These are phyloP conservation scores for Cuniculus paca DNA, from an alignment of 2,797 vertebrate genomes.

Conservation along the genomic window DNA sequence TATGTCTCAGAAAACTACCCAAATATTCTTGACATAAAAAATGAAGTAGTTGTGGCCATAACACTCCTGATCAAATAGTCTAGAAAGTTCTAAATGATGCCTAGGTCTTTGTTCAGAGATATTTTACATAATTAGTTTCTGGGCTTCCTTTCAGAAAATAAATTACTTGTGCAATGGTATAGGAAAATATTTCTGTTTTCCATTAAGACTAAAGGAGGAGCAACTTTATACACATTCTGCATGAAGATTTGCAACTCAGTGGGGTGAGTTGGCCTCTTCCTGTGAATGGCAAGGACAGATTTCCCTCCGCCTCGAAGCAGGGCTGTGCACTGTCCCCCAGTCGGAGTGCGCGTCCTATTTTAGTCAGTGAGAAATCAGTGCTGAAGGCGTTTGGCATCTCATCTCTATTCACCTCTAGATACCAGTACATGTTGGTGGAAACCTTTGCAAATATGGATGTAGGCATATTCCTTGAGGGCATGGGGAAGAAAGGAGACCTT, in stretches of 20 bases:
- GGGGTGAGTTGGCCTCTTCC: neutral
- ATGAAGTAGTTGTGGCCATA: neutral
- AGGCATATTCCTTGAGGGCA: neutral
- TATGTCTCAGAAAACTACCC: neutral
- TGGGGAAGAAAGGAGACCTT: neutral
- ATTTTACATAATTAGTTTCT: neutral
- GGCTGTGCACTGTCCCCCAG: neutral
- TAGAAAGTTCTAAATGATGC: constrained; percentile 19
- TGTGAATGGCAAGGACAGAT: neutral
- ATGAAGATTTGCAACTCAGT: neutral
- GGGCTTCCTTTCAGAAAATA: neutral
- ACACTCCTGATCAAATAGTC: neutral
- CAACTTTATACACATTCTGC: neutral
- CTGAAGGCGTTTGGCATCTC: neutral
- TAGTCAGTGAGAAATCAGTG: neutral
- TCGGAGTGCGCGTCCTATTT: neutral
- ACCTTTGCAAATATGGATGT: neutral
- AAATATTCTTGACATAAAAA: neutral
- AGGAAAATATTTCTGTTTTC: constrained; percentile 22
- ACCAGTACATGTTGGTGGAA: neutral
- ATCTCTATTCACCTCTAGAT: neutral
- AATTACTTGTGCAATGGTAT: neutral
- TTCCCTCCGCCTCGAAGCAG: too few species aligned
- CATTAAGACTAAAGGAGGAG: neutral
- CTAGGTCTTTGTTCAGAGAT: neutral